Evolutionary conservation across 2,797 vertebrate genomes (phyloP), one percentile per base, ranked within the genome.

Genomic region (Bufotes viridis): DNA sequence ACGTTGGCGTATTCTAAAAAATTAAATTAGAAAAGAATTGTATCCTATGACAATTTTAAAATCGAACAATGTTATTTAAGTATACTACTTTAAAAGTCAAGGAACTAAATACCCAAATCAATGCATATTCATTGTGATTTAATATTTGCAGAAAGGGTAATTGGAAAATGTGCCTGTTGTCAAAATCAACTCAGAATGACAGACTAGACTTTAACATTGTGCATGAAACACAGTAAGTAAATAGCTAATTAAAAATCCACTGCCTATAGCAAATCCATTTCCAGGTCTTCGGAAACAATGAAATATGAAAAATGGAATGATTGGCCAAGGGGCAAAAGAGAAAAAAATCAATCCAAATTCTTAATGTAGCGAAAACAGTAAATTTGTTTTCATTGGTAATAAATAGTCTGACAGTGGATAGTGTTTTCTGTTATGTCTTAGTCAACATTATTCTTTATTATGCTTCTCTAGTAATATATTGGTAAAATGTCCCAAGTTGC

Each of bases 241-340:
- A 61, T 55, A 65, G n/a, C 74, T 78, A 76, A 85, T 85, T 85
- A 85, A 63, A 76, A 63, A 85, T 67, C 61, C 60, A 85, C 42
- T 65, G 84, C 84, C 84, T 76, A 55, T 85, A 76, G 84, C 84
- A 85, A 85, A 85, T 85, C 60, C 58, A 78, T 85, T 85, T 85
- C 84, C 84, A 78, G 58, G 63, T 85, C 84, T 85, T 78, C 26
- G n/a, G 20, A 29, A 67, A 78, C 49, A 85, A 85, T 78, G 72
- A 58, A n/a, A 70, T 85, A 61, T 76, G 51, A 84, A 61, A 85
- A 76, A 78, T 61, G 22, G 20, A 60, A 85, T 76, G 34, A 61
- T 57, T 85, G 55, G 74, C 84, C 60, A 67, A 18, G 49, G 84
- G 84, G 58, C 49, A 76, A 58, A 53, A 58, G 9, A 58, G 15